These are phyloP conservation scores for Antennarius striatus DNA, from an alignment of 2,113 vertebrate species.

Conservation along the genomic window DNA sequence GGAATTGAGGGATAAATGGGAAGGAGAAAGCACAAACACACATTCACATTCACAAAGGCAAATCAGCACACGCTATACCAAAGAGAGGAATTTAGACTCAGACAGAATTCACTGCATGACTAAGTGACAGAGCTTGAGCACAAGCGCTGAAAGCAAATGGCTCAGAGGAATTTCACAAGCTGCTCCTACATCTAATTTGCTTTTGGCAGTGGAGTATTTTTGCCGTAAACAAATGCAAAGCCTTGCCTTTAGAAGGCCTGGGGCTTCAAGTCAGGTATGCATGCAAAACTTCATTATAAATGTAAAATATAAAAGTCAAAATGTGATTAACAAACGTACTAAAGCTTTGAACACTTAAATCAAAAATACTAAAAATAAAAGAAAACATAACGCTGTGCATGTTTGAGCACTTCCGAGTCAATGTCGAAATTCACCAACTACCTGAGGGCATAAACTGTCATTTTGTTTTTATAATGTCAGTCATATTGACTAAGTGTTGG, in stretches of 20 bases:
- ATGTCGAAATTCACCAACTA: conserved; percentile 1
- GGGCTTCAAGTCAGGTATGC: neutral
- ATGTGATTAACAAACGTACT: neutral
- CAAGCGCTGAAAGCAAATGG: conserved; percentile 38
- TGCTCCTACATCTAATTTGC: conserved; percentile 16
- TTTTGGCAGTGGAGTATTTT: conserved; percentile 26
- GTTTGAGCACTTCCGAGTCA: neutral
- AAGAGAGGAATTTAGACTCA: conserved; percentile 43
- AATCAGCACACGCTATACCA: conserved; percentile 35
- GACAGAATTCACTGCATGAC: conserved; percentile 44
- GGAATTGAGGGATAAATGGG: conserved; percentile 8
- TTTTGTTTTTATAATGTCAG: conserved; percentile 2
- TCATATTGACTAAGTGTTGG: neutral
- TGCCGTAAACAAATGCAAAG: conserved; percentile 38
- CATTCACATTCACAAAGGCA: conserved; percentile 25
- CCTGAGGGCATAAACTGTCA: conserved; percentile 17
- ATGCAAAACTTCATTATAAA: neutral
- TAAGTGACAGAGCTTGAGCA: conserved; percentile 49
- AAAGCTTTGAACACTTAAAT: neutral
- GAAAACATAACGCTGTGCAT: neutral
- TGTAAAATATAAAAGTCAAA: neutral
- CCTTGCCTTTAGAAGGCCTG: neutral
- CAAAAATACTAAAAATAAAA: neutral
- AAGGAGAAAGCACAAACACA: conserved; percentile 17
- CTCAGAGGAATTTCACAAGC: conserved; percentile 50